Conservation (phyloP, 2,797 vertebrate species). For the Chelidonichthys spinosus region DNA sequence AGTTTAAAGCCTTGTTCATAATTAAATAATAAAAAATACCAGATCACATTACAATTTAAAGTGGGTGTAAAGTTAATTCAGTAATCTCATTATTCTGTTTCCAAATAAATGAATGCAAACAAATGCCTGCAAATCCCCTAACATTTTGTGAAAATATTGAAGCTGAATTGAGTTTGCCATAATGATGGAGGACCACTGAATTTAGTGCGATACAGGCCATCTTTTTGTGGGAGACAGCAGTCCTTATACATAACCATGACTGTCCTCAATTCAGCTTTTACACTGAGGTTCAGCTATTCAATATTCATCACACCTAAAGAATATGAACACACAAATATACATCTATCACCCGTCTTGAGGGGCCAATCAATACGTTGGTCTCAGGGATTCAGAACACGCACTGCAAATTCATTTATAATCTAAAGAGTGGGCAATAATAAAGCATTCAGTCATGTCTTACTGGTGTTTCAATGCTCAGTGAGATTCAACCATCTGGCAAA, state of each 20-base stretch:
- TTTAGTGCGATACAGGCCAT: slow-evolving; percentile 56
- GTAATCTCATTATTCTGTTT: slow-evolving; percentile 34
- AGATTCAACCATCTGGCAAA: slow-evolving; percentile 73
- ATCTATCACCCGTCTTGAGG: slow-evolving; percentile 84
- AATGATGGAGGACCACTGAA: slow-evolving; percentile 59
- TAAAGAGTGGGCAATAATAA: slow-evolving; percentile 80
- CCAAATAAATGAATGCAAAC: slow-evolving; percentile 33
- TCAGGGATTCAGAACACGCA: slow-evolving; percentile 79
- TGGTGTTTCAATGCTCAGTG: slow-evolving; percentile 66
- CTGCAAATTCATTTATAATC: slow-evolving; percentile 85
- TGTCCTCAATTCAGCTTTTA: slow-evolving; percentile 65
- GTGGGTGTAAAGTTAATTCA: slow-evolving; percentile 11
- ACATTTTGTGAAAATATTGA: slow-evolving; percentile 43
- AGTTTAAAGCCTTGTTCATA: background rate
- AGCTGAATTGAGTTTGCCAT: slow-evolving; percentile 48
- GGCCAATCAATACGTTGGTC: slow-evolving; percentile 81
- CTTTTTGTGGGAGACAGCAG: slow-evolving; percentile 50
- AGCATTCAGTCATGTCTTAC: slow-evolving; percentile 80
- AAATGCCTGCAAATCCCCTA: slow-evolving; percentile 29
- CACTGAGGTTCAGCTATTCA: slow-evolving; percentile 75
- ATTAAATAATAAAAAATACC: slow-evolving; percentile 16
- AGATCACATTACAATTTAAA: background rate
- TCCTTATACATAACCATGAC: slow-evolving; percentile 75
- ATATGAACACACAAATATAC: slow-evolving; percentile 85
- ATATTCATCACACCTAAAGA: slow-evolving; percentile 84